Base-by-base conservation (phyloP, 1,140 invertebrate genomes). In the Portunus trituberculatus region DNA sequence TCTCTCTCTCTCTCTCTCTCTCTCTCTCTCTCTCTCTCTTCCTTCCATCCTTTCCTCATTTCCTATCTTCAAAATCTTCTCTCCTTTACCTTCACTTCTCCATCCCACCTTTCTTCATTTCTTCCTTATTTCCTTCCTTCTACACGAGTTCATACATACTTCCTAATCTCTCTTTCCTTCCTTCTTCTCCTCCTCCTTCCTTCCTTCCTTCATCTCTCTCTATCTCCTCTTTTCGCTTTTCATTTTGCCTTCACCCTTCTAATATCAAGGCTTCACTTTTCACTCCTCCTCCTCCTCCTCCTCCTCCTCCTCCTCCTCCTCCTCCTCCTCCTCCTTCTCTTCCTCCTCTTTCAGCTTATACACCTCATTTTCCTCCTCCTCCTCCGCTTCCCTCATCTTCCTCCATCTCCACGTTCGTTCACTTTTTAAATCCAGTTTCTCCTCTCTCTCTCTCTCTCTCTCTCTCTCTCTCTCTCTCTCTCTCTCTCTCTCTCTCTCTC, bases 1-100 rank as follows among this genome's bases (percentile, higher is more conserved):
- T 39, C 39, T 39, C 39, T 39, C 39, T 39, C 39, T 39, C 39
- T 39, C 39, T 39, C 39, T 39, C 39, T 39, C 39, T 39, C 39
- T 39, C 39, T 39, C 39, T 39, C 39, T 39, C 39, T 39, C 39
- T 39, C 86, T 88, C 86, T 88, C 86, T 88, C 86, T 88, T 31
- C 39, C 86, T 88, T 45, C 45, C 10, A 20, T 2, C 14, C 83
- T 12, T 10, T 46, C 14, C 29, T 39, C 84, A 8, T 32, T 10
- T 84, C 10, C 28, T 20, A 82, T 25, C 10, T 76, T 10, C 59
- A 76, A 25, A 76, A 25, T 25, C 10, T 76, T 76, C 59, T 10
- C 59, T 76, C 59, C 59, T 25, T 76, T 25, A 76, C 10, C 10
- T 10, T 25, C 59, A 10, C 10, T 31, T n/a, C 25, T n/a, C 82